These are phyloP conservation scores for Felis chaus DNA, from an alignment of 2,113 vertebrate species.

Conservation along the genomic window DNA sequence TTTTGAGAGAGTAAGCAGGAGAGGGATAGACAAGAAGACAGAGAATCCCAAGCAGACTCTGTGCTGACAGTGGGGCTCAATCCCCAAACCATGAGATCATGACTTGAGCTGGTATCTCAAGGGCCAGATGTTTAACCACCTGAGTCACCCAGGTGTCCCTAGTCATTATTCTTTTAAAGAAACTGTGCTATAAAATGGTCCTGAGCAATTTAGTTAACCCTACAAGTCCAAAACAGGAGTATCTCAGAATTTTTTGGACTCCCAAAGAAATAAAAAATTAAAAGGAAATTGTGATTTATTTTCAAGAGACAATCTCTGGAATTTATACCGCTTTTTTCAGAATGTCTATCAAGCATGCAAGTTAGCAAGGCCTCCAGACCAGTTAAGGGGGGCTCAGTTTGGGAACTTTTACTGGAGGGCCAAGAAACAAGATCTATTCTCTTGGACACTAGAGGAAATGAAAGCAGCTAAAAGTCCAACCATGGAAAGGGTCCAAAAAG, in stretches of 20 bases:
- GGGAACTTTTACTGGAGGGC: background rate
- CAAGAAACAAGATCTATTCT: background rate
- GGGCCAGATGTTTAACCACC: too few species aligned
- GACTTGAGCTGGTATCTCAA: too few species aligned
- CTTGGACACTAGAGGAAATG: background rate
- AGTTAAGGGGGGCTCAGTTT: background rate
- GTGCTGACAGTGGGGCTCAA: too few species aligned
- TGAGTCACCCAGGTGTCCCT: too few species aligned
- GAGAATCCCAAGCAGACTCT: too few species aligned
- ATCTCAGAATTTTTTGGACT: background rate
- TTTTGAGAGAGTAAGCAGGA: too few species aligned
- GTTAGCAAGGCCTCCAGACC: background rate
- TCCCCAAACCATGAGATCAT: too few species aligned
- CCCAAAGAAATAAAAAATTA: background rate
- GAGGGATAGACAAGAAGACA: too few species aligned
- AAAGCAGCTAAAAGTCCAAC: background rate
- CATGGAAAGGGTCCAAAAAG: background rate
- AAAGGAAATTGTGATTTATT: background rate
- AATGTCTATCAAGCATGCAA: background rate
- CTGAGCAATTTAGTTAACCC: background rate
- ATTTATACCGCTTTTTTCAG: background rate
- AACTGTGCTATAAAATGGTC: background rate
- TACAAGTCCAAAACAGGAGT: background rate
- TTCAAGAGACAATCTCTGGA: background rate
- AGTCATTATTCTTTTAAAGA: too few species aligned